phyloP scores from a whole-genome alignment of 1,140 invertebrate genomes.

The Aphelenchoides avenae region DNA sequence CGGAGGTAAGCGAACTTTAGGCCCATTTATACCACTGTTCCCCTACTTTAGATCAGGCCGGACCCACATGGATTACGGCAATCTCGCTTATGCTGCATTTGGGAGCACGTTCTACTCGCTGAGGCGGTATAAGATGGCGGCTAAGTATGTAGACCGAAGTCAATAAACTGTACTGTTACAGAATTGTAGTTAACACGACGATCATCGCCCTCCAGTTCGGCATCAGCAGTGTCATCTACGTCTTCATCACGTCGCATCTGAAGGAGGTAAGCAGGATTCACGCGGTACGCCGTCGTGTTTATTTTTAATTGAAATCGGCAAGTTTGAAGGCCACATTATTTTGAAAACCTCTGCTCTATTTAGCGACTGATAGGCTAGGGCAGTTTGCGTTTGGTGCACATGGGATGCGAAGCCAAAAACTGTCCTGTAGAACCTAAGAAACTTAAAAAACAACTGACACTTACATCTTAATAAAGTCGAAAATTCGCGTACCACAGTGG shows the following conservation, averaged over 20 bases:
- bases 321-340: too few relatives aligned
- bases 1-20: constrained; percentile 10
- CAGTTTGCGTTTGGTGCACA: too few relatives aligned
- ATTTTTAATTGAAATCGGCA: too few relatives aligned
- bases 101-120: constrained; percentile 36
- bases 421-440: too few relatives aligned
- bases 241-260: constrained; percentile 48
- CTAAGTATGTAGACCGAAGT: constrained; percentile 17
- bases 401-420: too few relatives aligned
- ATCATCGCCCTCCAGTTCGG: constrained; percentile 42
- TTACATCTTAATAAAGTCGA: too few relatives aligned
- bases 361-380: too few relatives aligned
- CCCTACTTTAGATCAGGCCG: constrained; percentile 22
- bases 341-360: too few relatives aligned
- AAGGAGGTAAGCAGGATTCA: constrained; percentile 33
- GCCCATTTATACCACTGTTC: neutral
- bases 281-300: too few relatives aligned
- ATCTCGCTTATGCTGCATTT: constrained; percentile 42
- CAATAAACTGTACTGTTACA: neutral
- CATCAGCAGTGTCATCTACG: constrained; percentile 50
- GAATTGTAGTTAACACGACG: constrained; percentile 17
- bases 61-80: constrained; percentile 46
- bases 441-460: too few relatives aligned
- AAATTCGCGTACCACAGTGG: too few relatives aligned
- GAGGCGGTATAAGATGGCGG: constrained; percentile 19